These are phyloP conservation scores for Steinernema khuongi DNA, from an alignment of 1,140 invertebrate genomes.

Conservation along the genomic window DNA sequence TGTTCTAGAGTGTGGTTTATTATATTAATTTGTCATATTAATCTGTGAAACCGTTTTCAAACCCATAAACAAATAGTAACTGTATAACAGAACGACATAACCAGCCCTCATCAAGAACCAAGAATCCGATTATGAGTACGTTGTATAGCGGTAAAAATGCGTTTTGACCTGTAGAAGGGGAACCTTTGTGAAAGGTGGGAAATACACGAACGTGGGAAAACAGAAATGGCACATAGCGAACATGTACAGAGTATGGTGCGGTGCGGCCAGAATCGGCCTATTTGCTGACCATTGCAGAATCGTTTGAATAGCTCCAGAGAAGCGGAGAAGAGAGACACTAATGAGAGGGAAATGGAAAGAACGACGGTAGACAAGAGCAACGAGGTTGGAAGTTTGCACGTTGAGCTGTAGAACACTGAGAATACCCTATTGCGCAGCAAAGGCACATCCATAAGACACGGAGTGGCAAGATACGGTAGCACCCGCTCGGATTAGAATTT, in stretches of 20 bases:
- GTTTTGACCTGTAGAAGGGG: background rate
- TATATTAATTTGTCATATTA: conserved; percentile 8
- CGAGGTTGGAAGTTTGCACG: conserved; percentile 8
- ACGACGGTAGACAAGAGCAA: conserved; percentile 1
- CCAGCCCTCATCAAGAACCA: conserved; percentile 6
- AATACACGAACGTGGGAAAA: background rate
- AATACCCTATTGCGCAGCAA: background rate
- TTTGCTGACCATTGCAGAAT: conserved; percentile 5
- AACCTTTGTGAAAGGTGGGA: background rate
- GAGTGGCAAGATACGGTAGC: background rate
- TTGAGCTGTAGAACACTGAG: background rate
- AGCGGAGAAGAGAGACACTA: background rate
- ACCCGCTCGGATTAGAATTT: background rate
- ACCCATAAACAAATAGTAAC: conserved; percentile 15
- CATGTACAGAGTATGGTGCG: background rate
- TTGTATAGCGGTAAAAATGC: background rate
- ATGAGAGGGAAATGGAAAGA: background rate
- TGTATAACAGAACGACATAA: background rate
- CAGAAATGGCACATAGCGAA: background rate
- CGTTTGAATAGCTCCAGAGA: conserved; percentile 2
- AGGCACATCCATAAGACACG: background rate
- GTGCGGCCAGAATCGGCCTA: background rate
- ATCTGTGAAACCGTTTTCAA: conserved; percentile 7
- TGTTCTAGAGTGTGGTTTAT: background rate
- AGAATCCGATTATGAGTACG: background rate